Conservation (phyloP, 2,797 vertebrate genomes). For the Lacerta agilis region DNA sequence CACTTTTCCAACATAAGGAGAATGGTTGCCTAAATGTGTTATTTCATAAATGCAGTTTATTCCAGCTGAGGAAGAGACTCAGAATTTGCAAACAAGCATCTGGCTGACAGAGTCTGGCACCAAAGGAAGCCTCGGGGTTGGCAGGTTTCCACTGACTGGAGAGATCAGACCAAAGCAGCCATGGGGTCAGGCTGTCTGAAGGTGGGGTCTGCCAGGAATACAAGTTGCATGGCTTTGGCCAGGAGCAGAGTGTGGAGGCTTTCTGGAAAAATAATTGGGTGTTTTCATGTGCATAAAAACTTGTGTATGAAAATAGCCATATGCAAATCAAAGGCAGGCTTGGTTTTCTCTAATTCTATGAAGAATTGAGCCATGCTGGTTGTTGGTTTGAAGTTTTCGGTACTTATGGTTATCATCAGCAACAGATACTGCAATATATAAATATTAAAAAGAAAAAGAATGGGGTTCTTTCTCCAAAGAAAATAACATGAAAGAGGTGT, state of each 20-base stretch:
- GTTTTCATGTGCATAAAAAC: slow-evolving; percentile 19
- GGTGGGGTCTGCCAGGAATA: slow-evolving; percentile 36
- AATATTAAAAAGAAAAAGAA: background rate
- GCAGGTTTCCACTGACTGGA: background rate
- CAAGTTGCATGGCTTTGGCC: slow-evolving; percentile 9
- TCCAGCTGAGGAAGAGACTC: slow-evolving; percentile 32
- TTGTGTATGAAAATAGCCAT: slow-evolving; percentile 23
- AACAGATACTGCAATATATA: background rate
- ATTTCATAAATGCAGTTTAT: slow-evolving; percentile 27
- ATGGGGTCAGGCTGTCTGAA: slow-evolving; percentile 32
- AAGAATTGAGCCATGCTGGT: background rate
- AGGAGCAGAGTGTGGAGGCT: slow-evolving; percentile 25
- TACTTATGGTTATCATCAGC: slow-evolving; percentile 1
- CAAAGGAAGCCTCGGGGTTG: background rate
- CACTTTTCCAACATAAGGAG: slow-evolving; percentile 4
- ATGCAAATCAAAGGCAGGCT: slow-evolving; percentile 20
- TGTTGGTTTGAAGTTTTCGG: background rate
- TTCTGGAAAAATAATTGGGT: slow-evolving; percentile 22
- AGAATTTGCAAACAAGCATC: slow-evolving; percentile 35
- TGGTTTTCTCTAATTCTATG: slow-evolving; percentile 16
- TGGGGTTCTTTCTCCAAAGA: background rate
- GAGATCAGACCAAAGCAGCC: slow-evolving; percentile 32
- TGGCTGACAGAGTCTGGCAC: background rate
- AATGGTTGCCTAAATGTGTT: slow-evolving; percentile 26
- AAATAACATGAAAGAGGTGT: slow-evolving; percentile 1